Conservation (phyloP, 2,888 invertebrate species). For the Brenthis daphne region DNA sequence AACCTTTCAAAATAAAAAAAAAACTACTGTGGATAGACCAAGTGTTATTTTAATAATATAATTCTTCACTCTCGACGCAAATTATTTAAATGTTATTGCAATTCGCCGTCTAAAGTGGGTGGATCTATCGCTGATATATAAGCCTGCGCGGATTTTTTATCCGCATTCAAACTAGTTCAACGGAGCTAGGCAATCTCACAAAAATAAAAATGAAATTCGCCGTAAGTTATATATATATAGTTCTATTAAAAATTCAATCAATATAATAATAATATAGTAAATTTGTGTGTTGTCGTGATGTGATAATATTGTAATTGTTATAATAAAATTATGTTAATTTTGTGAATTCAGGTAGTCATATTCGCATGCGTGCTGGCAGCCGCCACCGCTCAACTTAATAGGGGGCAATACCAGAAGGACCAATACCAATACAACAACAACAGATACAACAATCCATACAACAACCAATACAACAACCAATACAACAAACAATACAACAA, state of each 20-base stretch:
- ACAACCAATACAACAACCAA: constrained; percentile 29
- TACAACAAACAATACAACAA: constrained; percentile 35
- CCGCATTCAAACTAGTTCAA: constrained; percentile 75
- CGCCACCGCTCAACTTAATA: constrained; percentile 55
- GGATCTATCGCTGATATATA: constrained; percentile 70
- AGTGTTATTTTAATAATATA: constrained; percentile 44
- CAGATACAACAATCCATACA: constrained; percentile 32
- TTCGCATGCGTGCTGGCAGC: constrained; percentile 61
- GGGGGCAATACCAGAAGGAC: constrained; percentile 37
- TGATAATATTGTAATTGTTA: constrained; percentile 17
- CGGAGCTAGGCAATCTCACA: constrained; percentile 57
- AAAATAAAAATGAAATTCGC: constrained; percentile 62
- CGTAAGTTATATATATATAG: constrained; percentile 54
- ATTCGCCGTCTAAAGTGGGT: constrained; percentile 65
- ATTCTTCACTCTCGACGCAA: constrained; percentile 57
- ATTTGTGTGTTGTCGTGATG: constrained; percentile 1
- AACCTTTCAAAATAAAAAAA: constrained; percentile 34
- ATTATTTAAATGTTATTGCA: constrained; percentile 75
- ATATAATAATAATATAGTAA: constrained; percentile 17
- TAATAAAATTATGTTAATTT: constrained; percentile 19
- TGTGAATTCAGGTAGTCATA: constrained; percentile 44
- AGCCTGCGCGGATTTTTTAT: constrained; percentile 70
- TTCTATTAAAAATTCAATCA: constrained; percentile 22
- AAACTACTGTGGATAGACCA: constrained; percentile 37
- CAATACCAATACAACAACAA: constrained; percentile 39